Evolutionary conservation across 2,113 vertebrate species (phyloP).

Genomic region (Erythrolamprus reginae): DNA sequence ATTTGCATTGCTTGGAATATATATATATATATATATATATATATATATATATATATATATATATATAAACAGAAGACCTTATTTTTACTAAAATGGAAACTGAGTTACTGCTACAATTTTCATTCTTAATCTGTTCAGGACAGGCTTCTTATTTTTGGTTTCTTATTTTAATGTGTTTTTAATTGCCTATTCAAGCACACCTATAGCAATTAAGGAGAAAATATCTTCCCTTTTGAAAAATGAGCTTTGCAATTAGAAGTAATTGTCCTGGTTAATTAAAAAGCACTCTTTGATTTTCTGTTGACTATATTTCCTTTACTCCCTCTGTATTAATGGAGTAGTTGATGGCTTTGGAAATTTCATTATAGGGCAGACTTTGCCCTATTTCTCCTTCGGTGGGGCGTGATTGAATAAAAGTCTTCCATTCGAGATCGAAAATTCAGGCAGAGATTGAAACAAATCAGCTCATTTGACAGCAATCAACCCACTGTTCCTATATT

Average conservation of each 20-base stretch:
- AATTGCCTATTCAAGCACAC: slow-evolving; percentile 68
- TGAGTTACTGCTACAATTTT: slow-evolving; percentile 7
- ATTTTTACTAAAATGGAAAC: slow-evolving; percentile 25
- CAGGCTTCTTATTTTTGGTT: slow-evolving; percentile 56
- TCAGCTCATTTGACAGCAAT: not conserved
- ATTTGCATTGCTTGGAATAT: slow-evolving; percentile 27
- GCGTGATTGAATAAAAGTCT: slow-evolving; percentile 15
- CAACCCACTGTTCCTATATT: not conserved
- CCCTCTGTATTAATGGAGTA: slow-evolving; percentile 36
- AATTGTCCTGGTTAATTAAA: slow-evolving; percentile 72
- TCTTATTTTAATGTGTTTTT: slow-evolving; percentile 67
- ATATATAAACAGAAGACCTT: slow-evolving; percentile 2
- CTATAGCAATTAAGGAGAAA: slow-evolving; percentile 67
- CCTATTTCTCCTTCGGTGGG: not conserved
- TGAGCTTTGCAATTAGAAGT: slow-evolving; percentile 65
- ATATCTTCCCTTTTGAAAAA: slow-evolving; percentile 67
- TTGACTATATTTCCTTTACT: slow-evolving; percentile 47
- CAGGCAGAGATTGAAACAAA: not conserved
- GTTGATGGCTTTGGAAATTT: slow-evolving; percentile 51
- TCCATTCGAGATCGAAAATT: not conserved
- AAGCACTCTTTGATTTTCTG: slow-evolving; percentile 66
- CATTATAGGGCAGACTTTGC: slow-evolving; percentile 33
- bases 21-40: not conserved
- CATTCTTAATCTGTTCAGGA: slow-evolving; percentile 44
- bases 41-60: not conserved